These are phyloP conservation scores for Bombus difficillimus DNA, from an alignment of 1,140 invertebrate species.

Conservation along the genomic window DNA sequence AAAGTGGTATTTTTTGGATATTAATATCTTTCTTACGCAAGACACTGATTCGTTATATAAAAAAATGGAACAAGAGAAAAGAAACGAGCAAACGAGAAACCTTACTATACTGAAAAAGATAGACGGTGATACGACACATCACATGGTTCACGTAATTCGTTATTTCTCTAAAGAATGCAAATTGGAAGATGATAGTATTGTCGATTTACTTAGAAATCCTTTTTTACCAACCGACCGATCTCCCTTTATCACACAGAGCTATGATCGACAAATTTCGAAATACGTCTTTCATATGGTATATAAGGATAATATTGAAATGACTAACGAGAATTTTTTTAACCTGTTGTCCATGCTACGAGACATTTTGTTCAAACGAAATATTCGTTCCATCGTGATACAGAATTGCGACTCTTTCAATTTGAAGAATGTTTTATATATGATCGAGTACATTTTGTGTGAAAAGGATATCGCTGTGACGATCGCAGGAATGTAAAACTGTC, in stretches of 20 bases:
- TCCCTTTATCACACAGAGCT: not conserved
- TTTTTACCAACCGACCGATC: not conserved
- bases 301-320: not conserved
- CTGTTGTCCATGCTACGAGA: not conserved
- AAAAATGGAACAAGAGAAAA: not conserved
- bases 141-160: not conserved
- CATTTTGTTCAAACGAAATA: not conserved
- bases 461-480: not conserved
- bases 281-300: not conserved
- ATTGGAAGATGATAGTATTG: no score
- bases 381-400: not conserved
- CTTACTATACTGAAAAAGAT: not conserved
- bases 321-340: not conserved
- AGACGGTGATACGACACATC: not conserved
- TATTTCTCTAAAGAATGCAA: not conserved
- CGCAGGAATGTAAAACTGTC: not conserved
- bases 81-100: not conserved
- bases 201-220: not conserved
- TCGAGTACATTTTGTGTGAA: not conserved
- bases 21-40: accelerated
- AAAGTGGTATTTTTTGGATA: not conserved
- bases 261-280: not conserved
- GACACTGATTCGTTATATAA: not conserved
- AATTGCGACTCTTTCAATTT: not conserved
- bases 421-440: not conserved